phyloP scores from a whole-genome alignment of 2,888 invertebrate genomes.

The Philhelius pedissequus region DNA sequence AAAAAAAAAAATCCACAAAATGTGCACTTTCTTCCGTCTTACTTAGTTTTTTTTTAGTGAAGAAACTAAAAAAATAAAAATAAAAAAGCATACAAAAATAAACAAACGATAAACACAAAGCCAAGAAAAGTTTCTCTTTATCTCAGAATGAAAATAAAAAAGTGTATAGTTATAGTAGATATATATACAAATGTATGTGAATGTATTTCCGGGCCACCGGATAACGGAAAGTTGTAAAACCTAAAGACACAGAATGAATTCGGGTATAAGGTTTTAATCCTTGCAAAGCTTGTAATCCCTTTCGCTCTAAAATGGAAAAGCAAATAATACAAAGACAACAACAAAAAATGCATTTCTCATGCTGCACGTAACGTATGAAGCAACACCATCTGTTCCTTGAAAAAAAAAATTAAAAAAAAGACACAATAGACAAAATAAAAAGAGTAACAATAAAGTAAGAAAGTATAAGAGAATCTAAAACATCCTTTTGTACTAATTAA shows the following conservation, averaged over 20 bases:
- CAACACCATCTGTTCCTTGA: slow-evolving; percentile 7
- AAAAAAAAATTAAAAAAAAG: slow-evolving; percentile 13
- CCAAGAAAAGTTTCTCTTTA: background rate
- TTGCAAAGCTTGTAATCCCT: slow-evolving; percentile 15
- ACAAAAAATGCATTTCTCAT: slow-evolving; percentile 37
- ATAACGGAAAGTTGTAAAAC: slow-evolving; percentile 1
- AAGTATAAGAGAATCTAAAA: slow-evolving; percentile 13
- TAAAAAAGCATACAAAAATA: background rate
- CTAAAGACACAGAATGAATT: background rate
- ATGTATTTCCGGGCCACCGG: background rate
- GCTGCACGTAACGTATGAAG: slow-evolving; percentile 19
- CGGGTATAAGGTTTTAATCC: slow-evolving; percentile 3
- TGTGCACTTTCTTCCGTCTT: background rate
- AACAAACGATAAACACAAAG: background rate
- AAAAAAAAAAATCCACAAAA: too few species aligned
- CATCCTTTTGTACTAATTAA: slow-evolving; percentile 60
- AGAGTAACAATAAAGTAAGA: background rate
- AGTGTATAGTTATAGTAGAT: background rate
- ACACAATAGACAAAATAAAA: background rate
- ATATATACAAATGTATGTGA: background rate
- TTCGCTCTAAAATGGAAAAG: background rate
- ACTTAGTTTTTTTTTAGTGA: background rate
- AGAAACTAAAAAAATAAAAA: background rate
- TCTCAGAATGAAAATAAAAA: background rate
- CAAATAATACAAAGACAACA: background rate